These are phyloP conservation scores for Parus major DNA, from an alignment of 2,113 vertebrate genomes.

Conservation along the genomic window DNA sequence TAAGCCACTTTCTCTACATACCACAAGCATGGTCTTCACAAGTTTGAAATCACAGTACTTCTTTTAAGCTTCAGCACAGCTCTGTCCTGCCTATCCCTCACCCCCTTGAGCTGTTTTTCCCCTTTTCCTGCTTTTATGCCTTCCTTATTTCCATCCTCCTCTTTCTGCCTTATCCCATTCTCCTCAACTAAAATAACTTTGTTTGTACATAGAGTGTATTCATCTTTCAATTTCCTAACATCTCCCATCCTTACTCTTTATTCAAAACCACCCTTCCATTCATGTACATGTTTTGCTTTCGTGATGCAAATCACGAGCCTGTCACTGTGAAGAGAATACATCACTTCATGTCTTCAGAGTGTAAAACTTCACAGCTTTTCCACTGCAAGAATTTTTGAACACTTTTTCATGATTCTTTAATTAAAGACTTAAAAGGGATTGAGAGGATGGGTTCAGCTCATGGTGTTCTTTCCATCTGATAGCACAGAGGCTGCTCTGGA, in stretches of 20 bases:
- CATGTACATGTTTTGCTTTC: not conserved
- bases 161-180: not conserved
- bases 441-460: not conserved
- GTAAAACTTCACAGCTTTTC: not conserved
- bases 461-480: rapidly evolving
- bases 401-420: not conserved
- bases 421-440: not conserved
- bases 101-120: not conserved
- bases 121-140: not conserved
- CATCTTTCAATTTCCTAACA: not conserved
- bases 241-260: not conserved
- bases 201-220: not conserved
- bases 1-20: not conserved
- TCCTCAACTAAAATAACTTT: not conserved
- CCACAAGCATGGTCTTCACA: not conserved
- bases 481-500: not conserved
- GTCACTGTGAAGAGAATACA: not conserved
- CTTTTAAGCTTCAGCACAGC: not conserved
- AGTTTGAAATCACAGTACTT: not conserved
- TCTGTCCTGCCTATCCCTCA: not conserved
- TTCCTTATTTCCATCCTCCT: not conserved
- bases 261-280: not conserved
- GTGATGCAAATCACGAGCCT: not conserved
- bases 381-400: not conserved
- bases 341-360: not conserved